These are phyloP conservation scores for Leptinotarsa lineolata DNA, from an alignment of 1,140 invertebrate genomes.

Conservation along the genomic window DNA sequence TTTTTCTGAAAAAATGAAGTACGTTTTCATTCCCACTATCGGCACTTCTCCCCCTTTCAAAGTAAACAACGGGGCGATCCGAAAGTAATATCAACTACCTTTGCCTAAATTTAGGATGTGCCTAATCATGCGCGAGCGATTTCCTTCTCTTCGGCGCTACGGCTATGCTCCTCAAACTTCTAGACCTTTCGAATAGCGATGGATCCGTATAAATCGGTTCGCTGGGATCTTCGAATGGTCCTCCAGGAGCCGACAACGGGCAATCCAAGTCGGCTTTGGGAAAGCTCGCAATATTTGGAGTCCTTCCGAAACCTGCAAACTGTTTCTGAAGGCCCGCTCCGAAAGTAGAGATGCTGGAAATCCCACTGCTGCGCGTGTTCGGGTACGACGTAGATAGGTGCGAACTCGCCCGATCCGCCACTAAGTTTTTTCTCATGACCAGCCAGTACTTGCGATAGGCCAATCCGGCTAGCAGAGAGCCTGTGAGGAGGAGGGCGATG, in stretches of 20 bases:
- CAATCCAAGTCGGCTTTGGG: slow-evolving; percentile 46
- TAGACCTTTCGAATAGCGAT: slow-evolving; percentile 82
- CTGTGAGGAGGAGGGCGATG: slow-evolving; percentile 68
- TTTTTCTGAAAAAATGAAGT: too few relatives aligned
- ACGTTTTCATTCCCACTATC: too few relatives aligned
- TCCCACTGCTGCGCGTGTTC: slow-evolving; percentile 47
- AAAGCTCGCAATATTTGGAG: slow-evolving; percentile 49
- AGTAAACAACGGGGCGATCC: background rate
- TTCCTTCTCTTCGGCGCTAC: slow-evolving; percentile 48
- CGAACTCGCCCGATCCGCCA: slow-evolving; percentile 59
- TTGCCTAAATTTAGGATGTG: background rate
- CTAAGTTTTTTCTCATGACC: slow-evolving; percentile 69
- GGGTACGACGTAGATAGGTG: slow-evolving; percentile 48
- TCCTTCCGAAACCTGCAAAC: slow-evolving; percentile 49
- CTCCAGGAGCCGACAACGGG: slow-evolving; percentile 47
- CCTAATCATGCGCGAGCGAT: slow-evolving; percentile 26
- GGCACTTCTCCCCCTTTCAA: too few relatives aligned
- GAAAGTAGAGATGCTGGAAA: slow-evolving; percentile 51
- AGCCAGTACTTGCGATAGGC: slow-evolving; percentile 74
- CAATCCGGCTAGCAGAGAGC: slow-evolving; percentile 67
- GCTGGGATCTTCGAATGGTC: slow-evolving; percentile 78
- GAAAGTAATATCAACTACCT: background rate
- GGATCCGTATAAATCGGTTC: slow-evolving; percentile 93
- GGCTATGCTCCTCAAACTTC: slow-evolving; percentile 64
- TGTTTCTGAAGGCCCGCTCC: slow-evolving; percentile 49